phyloP scores from a whole-genome alignment of 2,113 vertebrate genomes.

The Thymallus thymallus region DNA sequence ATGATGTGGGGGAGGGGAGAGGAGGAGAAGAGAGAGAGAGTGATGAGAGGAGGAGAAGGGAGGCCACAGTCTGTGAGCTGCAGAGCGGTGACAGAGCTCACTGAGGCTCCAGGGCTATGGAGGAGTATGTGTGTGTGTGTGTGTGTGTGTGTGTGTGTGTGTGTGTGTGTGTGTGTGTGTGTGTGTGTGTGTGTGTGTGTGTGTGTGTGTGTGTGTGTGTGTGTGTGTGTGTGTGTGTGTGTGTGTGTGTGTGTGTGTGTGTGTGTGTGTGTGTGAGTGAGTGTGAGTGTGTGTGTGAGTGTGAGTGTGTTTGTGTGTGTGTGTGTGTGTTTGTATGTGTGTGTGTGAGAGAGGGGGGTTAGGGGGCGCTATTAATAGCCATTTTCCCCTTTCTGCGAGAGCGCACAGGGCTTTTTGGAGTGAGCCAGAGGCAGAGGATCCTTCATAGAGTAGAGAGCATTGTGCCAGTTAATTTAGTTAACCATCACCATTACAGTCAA shows the following conservation, averaged over 20 bases:
- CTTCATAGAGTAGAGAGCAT: conserved; percentile 17
- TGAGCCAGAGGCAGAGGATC: conserved; percentile 13
- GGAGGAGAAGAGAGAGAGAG: background rate
- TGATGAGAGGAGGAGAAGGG: background rate
- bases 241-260: too few relatives aligned
- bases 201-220: conserved; percentile 3
- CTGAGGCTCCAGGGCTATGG: conserved; percentile 30
- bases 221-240: background rate
- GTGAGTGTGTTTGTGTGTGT: conserved; percentile 13
- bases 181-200: background rate
- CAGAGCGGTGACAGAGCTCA: conserved; percentile 32
- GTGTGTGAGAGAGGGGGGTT: background rate
- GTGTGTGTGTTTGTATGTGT: conserved; percentile 26
- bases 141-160: background rate
- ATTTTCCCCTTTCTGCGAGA: conserved; percentile 49
- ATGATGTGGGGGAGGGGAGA: background rate
- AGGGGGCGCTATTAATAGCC: conserved; percentile 64
- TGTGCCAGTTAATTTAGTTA: conserved; percentile 1
- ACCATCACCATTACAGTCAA: conserved; percentile 13
- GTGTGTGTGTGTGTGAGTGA: background rate
- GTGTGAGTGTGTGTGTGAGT: background rate
- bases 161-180: background rate
- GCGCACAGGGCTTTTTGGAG: conserved; percentile 27
- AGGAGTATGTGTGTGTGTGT: conserved; percentile 3
- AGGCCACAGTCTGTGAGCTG: too few relatives aligned